These are phyloP conservation scores for Holothuria scabra DNA, from an alignment of 53 echinoderm and acorn worm species.

Conservation along the genomic window DNA sequence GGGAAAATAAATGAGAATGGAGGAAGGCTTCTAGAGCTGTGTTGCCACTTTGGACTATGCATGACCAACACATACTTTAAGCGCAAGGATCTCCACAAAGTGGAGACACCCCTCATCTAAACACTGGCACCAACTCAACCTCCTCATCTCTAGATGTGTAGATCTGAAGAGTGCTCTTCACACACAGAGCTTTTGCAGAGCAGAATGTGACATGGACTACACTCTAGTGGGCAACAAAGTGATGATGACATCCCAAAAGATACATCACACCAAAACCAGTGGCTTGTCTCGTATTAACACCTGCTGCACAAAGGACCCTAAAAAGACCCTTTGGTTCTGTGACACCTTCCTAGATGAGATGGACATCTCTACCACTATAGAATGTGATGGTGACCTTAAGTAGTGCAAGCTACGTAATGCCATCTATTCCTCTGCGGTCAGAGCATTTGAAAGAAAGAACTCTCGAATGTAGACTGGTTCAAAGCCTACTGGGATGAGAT, in stretches of 20 bases:
- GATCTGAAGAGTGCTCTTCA: not conserved
- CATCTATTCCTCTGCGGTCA: too few species aligned
- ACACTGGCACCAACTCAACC: conserved; percentile 55
- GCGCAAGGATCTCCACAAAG: conserved; percentile 13
- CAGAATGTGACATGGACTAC: conserved; percentile 63
- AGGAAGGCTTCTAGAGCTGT: conserved; percentile 44
- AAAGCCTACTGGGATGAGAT: too few species aligned
- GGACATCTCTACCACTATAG: not conserved
- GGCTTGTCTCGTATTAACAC: conserved; percentile 33
- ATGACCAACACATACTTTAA: conserved; percentile 54
- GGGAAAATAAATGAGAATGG: conserved; percentile 51
- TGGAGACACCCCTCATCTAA: conserved; percentile 38
- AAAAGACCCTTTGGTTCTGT: not conserved
- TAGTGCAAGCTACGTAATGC: too few species aligned
- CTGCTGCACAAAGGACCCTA: not conserved
- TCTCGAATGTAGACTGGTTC: too few species aligned
- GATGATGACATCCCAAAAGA: conserved; percentile 2
- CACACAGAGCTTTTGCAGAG: conserved; percentile 17
- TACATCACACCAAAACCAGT: conserved; percentile 25
- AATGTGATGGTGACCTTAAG: not conserved
- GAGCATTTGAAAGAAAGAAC: too few species aligned
- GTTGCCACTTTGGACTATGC: conserved; percentile 43
- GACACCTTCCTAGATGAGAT: conserved; percentile 3
- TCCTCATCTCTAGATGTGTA: not conserved
- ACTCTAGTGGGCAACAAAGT: conserved; percentile 55